Base-by-base conservation (phyloP, 2,113 vertebrate genomes). In the Nibea coibor region DNA sequence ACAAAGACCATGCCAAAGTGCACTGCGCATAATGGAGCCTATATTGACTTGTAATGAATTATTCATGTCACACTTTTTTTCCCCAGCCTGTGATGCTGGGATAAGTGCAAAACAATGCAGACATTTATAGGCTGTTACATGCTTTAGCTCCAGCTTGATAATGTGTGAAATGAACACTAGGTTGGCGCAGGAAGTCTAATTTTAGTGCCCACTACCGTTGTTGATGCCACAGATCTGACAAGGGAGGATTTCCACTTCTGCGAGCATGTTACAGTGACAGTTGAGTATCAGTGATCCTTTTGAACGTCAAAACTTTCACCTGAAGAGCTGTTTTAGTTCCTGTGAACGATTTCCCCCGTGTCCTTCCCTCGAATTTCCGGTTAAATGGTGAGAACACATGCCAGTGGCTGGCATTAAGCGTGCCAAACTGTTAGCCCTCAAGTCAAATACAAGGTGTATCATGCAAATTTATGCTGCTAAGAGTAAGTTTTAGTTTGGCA, bases 311-410 rank as follows among this genome's bases (percentile, higher is more conserved):
- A 59, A 11, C 15, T 43, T 16, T 14, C 9, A 31, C 7, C n/a
- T 28, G 42, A 5, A 20, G 24, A 11, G 22, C 42, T 47, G n/a
- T 17, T n/a, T 15, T 17, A 65, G n/a, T 42, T 63, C 68, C 19
- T 50, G 50, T 28, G 11, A 45, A 43, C 62, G 19, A 54, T 16
- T 28, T 35, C 31, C 6, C 6, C 1, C 31, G 31, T 35, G 31
- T 35, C 31, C 31, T 31, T 31, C 31, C 31, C 31, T 31, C 31
- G 10, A 15, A 72, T 61, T 85, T 85, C 73, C 69, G 75, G 57
- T 62, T 7, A 12, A 24, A 45, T 14, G 1, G 7, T 3, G 2
- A 14, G 57, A 24, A 3, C 70, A 20, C 26, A 22, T 11, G n/a
- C 5, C 16, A 24, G 8, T 39, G n/a, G n/a, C 16, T 42, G 31